Percentiles rank a stretch among this genome's conserved stretches.
phyloP scores from a whole-genome alignment of 1,140 invertebrate genomes.

The Hestina assimilis region DNA sequence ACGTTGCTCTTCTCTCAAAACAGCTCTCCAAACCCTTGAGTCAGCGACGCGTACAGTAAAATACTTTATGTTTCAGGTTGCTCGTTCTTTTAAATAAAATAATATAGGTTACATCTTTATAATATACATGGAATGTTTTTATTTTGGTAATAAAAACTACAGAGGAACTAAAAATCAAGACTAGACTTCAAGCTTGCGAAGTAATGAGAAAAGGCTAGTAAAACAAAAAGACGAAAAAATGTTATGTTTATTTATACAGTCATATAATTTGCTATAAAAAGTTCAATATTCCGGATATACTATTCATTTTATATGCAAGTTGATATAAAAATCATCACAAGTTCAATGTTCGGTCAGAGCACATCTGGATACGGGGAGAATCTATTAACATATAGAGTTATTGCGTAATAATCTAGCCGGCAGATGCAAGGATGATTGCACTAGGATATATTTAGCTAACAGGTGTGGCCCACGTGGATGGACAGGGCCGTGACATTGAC shows the following conservation, averaged over 20 bases:
- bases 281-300: not conserved
- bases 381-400: conserved; percentile 61
- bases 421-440: conserved; percentile 70
- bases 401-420: conserved; percentile 69
- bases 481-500: conserved; percentile 42
- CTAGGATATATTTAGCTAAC: conserved; percentile 61
- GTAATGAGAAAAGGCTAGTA: not conserved
- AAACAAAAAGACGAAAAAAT: not conserved
- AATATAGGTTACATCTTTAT: too few species aligned
- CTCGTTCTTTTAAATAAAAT: too few species aligned
- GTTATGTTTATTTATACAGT: not conserved
- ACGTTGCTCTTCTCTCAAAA: too few species aligned
- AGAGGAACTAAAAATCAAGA: too few species aligned
- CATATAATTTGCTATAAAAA: not conserved
- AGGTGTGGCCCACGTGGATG: conserved; percentile 67
- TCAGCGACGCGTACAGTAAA: too few species aligned
- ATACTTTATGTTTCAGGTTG: too few species aligned
- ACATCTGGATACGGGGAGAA: conserved; percentile 61
- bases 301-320: not conserved
- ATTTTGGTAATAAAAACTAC: too few species aligned
- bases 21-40: too few species aligned
- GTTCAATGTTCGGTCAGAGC: conserved; percentile 47
- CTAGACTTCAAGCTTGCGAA: conserved; percentile 1
- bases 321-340: conserved; percentile 59
- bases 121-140: too few species aligned